Evolutionary conservation across 2,888 invertebrate species (phyloP).

Genomic region (Lissocephala sabroskyi): DNA sequence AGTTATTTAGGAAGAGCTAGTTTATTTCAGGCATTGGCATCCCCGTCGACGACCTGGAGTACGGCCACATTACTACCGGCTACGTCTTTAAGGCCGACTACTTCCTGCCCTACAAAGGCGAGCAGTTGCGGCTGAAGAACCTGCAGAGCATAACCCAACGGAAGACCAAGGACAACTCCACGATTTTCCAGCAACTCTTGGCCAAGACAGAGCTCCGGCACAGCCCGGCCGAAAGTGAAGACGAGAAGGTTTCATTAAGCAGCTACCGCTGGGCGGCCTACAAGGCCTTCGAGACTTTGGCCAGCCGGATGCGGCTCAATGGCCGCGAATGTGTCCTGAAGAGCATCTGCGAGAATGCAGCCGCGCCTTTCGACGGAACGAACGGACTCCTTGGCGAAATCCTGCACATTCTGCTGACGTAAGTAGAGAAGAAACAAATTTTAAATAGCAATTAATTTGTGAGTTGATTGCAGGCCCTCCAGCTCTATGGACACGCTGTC

Average conservation of each 20-base stretch:
- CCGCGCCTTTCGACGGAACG: constrained; percentile 79
- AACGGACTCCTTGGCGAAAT: constrained; percentile 84
- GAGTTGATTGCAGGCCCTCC: constrained; percentile 77
- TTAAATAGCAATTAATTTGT: neutral
- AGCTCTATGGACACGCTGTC: constrained; percentile 78
- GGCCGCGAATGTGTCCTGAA: constrained; percentile 82
- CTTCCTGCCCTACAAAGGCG: constrained; percentile 31
- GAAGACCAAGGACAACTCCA: constrained; percentile 24
- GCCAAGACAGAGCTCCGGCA: constrained; percentile 25
- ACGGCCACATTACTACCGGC: constrained; percentile 37
- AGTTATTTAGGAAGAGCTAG: constrained; percentile 10
- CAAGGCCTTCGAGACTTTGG: constrained; percentile 57
- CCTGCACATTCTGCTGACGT: constrained; percentile 84
- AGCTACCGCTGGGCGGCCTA: constrained; percentile 67
- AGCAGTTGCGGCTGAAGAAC: constrained; percentile 33
- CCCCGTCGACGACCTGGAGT: constrained; percentile 20
- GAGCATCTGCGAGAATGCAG: constrained; percentile 84
- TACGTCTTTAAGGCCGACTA: constrained; percentile 58
- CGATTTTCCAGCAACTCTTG: constrained; percentile 33
- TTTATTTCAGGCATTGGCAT: constrained; percentile 37
- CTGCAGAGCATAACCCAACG: constrained; percentile 24
- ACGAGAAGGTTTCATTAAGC: constrained; percentile 28
- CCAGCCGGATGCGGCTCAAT: constrained; percentile 75
- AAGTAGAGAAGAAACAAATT: constrained; percentile 70
- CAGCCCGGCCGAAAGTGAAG: constrained; percentile 8